phyloP scores from a whole-genome alignment of 2,113 vertebrate species.

The Chaetops frenatus region DNA sequence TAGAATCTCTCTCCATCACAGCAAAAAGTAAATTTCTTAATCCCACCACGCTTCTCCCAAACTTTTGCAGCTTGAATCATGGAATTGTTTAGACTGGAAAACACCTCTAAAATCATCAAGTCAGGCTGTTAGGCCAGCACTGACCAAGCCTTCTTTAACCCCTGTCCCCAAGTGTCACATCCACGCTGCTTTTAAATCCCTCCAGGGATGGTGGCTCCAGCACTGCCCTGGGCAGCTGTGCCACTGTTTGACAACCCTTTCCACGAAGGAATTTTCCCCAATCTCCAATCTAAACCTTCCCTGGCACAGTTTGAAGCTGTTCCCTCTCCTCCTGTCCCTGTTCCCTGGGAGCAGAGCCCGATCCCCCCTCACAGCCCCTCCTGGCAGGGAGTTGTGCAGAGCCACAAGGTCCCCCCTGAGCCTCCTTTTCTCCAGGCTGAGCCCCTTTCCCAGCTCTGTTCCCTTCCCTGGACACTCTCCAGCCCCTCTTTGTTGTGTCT shows the following conservation, averaged over 20 bases:
- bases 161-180: background rate
- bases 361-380: background rate
- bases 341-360: fast-evolving
- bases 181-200: fast-evolving
- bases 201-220: background rate
- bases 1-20: background rate
- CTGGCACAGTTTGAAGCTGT: fast-evolving
- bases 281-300: fast-evolving
- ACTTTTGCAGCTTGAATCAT: background rate
- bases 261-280: background rate
- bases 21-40: background rate
- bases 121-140: background rate
- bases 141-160: background rate
- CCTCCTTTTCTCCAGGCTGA: background rate
- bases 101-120: background rate
- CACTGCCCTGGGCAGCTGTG: background rate
- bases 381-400: background rate
- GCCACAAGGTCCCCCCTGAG: background rate
- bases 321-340: background rate
- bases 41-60: too few relatives aligned
- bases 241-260: background rate
- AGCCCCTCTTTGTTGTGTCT: fast-evolving
- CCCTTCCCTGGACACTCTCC: fast-evolving
- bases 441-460: fast-evolving
- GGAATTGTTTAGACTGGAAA: background rate